These are phyloP conservation scores for Calidris pugnax DNA, from an alignment of 2,113 vertebrate genomes.

Conservation along the genomic window DNA sequence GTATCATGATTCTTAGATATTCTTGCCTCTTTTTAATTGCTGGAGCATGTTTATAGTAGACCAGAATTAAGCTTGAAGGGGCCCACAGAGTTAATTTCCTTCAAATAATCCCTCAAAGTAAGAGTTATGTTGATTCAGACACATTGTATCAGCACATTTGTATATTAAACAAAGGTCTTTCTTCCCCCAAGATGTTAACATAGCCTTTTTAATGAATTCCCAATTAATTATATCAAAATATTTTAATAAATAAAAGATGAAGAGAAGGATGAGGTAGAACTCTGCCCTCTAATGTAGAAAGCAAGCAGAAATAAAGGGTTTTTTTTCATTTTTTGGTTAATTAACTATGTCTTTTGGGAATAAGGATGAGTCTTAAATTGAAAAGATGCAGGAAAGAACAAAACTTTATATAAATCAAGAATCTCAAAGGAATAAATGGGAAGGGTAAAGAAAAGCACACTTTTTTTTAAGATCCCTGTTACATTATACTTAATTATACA, in stretches of 20 bases:
- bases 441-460: neutral
- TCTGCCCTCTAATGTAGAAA: conserved; percentile 35
- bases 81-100: neutral
- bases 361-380: neutral
- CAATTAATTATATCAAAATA: conserved; percentile 40
- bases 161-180: conserved; percentile 29
- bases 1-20: neutral
- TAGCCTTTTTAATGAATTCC: conserved; percentile 1
- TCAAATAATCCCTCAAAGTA: neutral
- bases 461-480: neutral
- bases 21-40: neutral
- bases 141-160: neutral
- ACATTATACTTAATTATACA: neutral
- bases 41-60: neutral
- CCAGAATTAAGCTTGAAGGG: neutral
- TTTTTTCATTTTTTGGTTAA: neutral
- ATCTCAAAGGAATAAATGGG: neutral
- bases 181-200: conserved; percentile 10
- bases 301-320: neutral
- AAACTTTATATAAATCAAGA: neutral
- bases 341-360: conserved; percentile 34
- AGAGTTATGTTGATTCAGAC: neutral
- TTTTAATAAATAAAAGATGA: conserved; percentile 40
- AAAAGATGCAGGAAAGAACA: neutral
- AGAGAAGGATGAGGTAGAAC: neutral